Base-by-base conservation (phyloP, 1,140 invertebrate genomes). In the Brachionus manjavacas region DNA sequence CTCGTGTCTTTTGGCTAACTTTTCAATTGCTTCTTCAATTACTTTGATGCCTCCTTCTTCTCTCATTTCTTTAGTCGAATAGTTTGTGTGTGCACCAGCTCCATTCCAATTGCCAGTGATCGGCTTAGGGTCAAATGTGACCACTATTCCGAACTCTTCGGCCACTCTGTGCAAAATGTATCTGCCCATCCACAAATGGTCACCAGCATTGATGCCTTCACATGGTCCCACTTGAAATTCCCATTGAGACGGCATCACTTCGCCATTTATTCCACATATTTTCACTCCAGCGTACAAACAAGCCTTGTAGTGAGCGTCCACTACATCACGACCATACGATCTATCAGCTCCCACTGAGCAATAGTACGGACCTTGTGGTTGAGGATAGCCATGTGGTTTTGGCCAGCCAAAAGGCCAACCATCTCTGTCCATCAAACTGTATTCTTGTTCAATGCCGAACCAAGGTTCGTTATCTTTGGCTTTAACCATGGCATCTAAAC, bases 401-500 rank as follows among this genome's bases (percentile, higher is more conserved):
- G 95, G 96, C 96, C 96, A 98, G 8, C 96, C 96, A 87, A 96
- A 94, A 3, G 96, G 96, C 87, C 95, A 93, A 28, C 93, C 91
- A 87, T 97, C 95, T 84, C 93, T 92, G 87, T 97, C 96, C 14
- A 97, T 88, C 1, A 98, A 90, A 1, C 95, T 96, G 89, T 98
- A 97, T 88, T 98, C 96, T 88, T 98, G 96, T 86, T 93, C 93
- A 87, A 93, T 96, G 2, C 96, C 97, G 88, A 99, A 99, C 96
- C 96, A 98, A 0, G 96, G 96, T 79, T 94, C 92, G 3, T 93
- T 91, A 25, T 93, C 92, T 66, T 92, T 92, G 2, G 93, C 94
- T 79, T 91, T 91, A 52, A 93, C 87, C 91, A 92, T 92, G 0
- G 93, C 93, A 85, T 95, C 92, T 6, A 93, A 90, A 87, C 94